Evolutionary conservation across 1,140 invertebrate genomes (phyloP), one percentile per base, ranked within the genome.

Genomic region (Conopomorpha cramerella): DNA sequence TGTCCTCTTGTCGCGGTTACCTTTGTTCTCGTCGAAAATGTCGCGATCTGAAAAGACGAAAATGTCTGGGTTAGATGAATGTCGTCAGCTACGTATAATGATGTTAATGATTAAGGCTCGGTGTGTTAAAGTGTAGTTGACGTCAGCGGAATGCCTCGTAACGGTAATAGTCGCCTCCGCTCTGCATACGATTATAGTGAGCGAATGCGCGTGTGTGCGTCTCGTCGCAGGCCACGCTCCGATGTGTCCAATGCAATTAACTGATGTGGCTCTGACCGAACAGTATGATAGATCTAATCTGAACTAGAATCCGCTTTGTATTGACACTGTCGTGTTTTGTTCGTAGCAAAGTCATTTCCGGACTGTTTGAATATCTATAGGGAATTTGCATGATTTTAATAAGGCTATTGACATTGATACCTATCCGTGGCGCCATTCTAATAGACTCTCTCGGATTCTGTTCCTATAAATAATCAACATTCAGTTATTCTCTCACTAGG

Each of bases 91-190:
- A n/a, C n/a, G n/a, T n/a, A n/a, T n/a, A n/a, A n/a, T n/a, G n/a
- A n/a, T n/a, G n/a, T n/a, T n/a, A n/a, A n/a, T n/a, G n/a, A n/a
- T n/a, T n/a, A n/a, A n/a, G n/a, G n/a, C n/a, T n/a, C n/a, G n/a
- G n/a, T n/a, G n/a, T n/a, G 50, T 51, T 59, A 64, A 53, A 71
- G 62, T 50, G 55, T 68, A 51, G 58, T 57, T 74, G 67, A 76
- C 70, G 70, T 76, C 70, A 74, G 55, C 66, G 63, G 59, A 64
- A 74, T 72, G 67, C 61, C 72, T 63, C 67, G 62, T 72, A 74
- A 76, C 67, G 70, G 67, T 72, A 67, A 61, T 46, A 55, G 52
- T 68, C 63, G 70, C 62, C 58, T 72, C 57, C 59, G 44, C 54
- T 58, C 19, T 48, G 56, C 48, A 59, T 55, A 46, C 55, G 50